phyloP scores from a whole-genome alignment of 1,140 invertebrate genomes.

The Latrodectus geometricus region DNA sequence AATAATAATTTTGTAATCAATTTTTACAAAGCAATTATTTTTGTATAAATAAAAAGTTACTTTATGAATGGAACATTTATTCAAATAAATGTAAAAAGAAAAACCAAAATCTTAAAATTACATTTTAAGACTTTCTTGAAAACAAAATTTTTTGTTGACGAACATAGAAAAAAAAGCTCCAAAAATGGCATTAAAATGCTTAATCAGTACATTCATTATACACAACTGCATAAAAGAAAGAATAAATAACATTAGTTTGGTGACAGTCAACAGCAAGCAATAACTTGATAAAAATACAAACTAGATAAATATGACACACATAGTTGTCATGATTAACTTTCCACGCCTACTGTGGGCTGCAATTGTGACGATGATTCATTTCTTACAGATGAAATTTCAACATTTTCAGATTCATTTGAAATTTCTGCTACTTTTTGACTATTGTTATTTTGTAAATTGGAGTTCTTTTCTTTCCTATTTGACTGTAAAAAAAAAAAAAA shows the following conservation, averaged over 20 bases:
- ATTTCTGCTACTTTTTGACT: slow-evolving; percentile 28
- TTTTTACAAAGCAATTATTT: too few relatives aligned
- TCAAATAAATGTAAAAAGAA: too few relatives aligned
- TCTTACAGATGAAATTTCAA: slow-evolving; percentile 22
- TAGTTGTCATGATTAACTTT: slow-evolving; percentile 30
- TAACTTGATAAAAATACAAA: slow-evolving; percentile 6
- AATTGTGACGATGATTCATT: slow-evolving; percentile 21
- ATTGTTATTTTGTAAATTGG: background rate
- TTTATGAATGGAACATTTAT: too few relatives aligned
- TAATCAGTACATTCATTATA: background rate
- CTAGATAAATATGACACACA: slow-evolving; percentile 3
- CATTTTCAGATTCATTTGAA: slow-evolving; percentile 23
- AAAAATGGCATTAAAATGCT: background rate
- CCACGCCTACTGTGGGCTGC: slow-evolving; percentile 44
- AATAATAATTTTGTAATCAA: too few relatives aligned
- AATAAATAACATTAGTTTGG: background rate
- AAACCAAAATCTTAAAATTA: too few relatives aligned
- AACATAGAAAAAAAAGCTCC: background rate
- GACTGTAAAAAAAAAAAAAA: slow-evolving; percentile 23
- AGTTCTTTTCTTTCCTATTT: slow-evolving; percentile 25
- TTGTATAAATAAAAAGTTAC: too few relatives aligned
- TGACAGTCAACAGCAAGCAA: background rate
- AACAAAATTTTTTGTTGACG: too few relatives aligned
- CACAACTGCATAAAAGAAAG: background rate
- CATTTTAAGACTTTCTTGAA: too few relatives aligned